Evolutionary conservation across 2,888 invertebrate genomes (phyloP), one percentile per base, ranked within the genome.

Genomic region (Cerceris ruficornis): DNA sequence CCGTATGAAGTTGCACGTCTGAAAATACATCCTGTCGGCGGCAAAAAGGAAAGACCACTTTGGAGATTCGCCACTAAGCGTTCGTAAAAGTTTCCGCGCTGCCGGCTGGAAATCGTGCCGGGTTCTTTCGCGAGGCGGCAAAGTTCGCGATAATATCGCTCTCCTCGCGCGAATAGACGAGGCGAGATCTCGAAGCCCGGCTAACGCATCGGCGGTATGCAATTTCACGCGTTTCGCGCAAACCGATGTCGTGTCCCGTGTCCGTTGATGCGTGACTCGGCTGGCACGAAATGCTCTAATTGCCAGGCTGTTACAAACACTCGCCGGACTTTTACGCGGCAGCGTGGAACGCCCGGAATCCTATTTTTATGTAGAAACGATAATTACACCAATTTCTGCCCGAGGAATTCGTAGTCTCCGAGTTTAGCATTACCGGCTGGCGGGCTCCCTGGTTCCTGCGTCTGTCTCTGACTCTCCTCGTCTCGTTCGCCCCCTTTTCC

Each of bases 11-110:
- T 46, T 57, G 8, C 17, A 28, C 54, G 14, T 49, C 14, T 7
- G 15, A 9, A 15, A 39, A n/a, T 13, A n/a, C 14, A 49, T 69
- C 46, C 61, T 60, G 46, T 57, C 46, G n/a, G 6, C 41, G 59
- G 52, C 50, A 69, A 15, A 69, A 52, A 69, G 60, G 69, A 75
- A 66, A 69, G 66, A 46, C 65, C 61, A 50, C 76, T 75, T 77
- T 75, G 77, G 69, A 58, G 52, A 28, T 15, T 60, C 66, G 76
- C 69, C 77, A 75, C 68, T 65, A 39, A 58, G 6, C 66, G 69
- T 65, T 75, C 58, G 57, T 69, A 17, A 14, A 62, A 57, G 28
- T 69, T 59, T 67, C 28, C 46, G 42, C 8, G n/a, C 55, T 54
- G 43, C 55, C 28, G 50, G 59, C 54, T 14, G 28, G 9, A 13